Evolutionary conservation across 1,140 invertebrate genomes (phyloP).

Genomic region (Drosophila guanche): DNA sequence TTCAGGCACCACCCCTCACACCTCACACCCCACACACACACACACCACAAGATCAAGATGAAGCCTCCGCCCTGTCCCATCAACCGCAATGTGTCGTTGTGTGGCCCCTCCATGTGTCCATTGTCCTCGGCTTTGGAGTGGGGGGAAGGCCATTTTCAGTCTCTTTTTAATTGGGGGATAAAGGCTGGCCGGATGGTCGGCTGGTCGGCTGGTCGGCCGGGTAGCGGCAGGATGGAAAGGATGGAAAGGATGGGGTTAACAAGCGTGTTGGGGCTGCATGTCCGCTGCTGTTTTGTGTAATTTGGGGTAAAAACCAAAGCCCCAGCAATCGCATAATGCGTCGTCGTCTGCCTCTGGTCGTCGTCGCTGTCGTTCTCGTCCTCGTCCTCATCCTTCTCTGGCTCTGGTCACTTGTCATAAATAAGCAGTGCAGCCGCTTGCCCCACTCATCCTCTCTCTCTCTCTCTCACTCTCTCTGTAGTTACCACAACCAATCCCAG

Average conservation of each 20-base stretch:
- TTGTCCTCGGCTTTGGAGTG: constrained; percentile 1
- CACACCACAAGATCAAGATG: background rate
- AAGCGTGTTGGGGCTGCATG: constrained; percentile 42
- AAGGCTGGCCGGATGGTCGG: constrained; percentile 13
- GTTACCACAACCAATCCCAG: constrained; percentile 39
- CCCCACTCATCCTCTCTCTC: constrained; percentile 2
- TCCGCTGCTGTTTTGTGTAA: constrained; percentile 70
- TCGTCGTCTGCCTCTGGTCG: constrained; percentile 29
- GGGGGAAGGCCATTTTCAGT: constrained; percentile 25
- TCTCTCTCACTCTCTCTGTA: background rate
- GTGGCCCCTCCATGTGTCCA: background rate
- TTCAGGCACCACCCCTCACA: background rate
- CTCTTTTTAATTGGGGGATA: constrained; percentile 49
- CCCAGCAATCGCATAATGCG: constrained; percentile 70
- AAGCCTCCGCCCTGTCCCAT: background rate
- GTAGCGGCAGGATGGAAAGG: background rate
- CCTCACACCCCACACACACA: no score
- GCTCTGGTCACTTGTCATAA: constrained; percentile 67
- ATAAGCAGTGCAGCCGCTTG: constrained; percentile 66
- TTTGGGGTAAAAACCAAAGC: constrained; percentile 61
- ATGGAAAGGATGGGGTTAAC: constrained; percentile 2
- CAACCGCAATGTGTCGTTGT: background rate
- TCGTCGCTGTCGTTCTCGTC: background rate
- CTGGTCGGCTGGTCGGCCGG: background rate
- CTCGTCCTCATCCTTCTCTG: background rate